phyloP scores from a whole-genome alignment of 2,113 vertebrate species.

The Peucedramus taeniatus region DNA sequence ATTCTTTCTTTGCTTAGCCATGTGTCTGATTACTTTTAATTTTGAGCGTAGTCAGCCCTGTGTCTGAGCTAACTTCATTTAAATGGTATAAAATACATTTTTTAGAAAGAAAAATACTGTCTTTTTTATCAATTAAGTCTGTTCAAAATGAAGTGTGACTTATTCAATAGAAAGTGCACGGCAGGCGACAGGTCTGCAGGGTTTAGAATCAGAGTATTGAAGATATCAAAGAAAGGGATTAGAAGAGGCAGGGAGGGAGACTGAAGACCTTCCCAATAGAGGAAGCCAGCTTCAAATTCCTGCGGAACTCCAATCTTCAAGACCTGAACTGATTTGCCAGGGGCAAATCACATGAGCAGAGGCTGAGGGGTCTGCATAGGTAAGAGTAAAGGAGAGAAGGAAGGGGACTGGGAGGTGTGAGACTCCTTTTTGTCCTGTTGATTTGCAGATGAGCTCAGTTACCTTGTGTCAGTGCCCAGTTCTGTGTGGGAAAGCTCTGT shows the following conservation, averaged over 20 bases:
- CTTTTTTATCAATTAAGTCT: not conserved
- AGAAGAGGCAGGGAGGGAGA: not conserved
- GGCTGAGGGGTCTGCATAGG: not conserved
- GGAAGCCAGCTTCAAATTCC: not conserved
- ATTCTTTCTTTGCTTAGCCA: not conserved
- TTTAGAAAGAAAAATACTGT: not conserved
- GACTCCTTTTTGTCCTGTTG: not conserved
- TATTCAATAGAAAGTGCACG: not conserved
- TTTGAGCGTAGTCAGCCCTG: not conserved
- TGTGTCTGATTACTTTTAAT: not conserved
- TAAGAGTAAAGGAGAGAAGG: not conserved
- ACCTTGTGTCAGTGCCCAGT: not conserved
- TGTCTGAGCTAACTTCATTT: not conserved
- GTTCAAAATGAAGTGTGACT: not conserved
- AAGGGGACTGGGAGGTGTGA: not conserved
- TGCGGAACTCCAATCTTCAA: not conserved
- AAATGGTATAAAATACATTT: not conserved
- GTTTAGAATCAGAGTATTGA: not conserved
- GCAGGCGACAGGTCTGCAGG: not conserved
- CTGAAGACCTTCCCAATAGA: not conserved
- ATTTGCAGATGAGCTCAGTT: not conserved
- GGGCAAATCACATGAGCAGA: not conserved
- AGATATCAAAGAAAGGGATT: not conserved
- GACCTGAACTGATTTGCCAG: not conserved
- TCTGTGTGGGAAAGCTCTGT: not conserved